Percentiles rank a stretch among this genome's conserved stretches.
phyloP scores from a whole-genome alignment of 2,113 vertebrate species.

The Catagonus wagneri region DNA sequence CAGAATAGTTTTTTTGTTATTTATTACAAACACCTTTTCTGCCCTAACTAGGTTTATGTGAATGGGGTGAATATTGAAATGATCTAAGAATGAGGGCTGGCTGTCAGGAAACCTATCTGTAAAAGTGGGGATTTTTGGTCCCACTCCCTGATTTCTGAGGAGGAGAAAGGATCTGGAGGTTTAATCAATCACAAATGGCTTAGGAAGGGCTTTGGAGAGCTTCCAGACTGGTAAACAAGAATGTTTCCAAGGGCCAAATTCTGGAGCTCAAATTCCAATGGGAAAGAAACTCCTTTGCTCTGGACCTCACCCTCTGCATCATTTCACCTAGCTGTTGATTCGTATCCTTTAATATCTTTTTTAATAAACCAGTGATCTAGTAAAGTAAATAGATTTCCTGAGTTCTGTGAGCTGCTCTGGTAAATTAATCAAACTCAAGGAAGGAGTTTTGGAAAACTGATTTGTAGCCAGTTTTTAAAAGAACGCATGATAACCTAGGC shows the following conservation, averaged over 20 bases:
- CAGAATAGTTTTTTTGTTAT: neutral
- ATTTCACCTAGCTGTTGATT: neutral
- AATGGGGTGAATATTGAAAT: neutral
- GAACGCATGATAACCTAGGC: neutral
- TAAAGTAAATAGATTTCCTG: neutral
- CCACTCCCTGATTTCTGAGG: neutral
- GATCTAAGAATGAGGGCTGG: neutral
- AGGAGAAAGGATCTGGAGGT: neutral
- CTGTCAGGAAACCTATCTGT: neutral
- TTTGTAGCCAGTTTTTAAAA: neutral
- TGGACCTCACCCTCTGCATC: neutral
- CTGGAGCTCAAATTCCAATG: neutral
- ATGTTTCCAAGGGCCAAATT: neutral
- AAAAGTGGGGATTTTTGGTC: neutral
- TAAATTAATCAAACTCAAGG: neutral
- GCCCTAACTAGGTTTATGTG: neutral
- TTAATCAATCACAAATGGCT: neutral
- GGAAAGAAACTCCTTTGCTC: neutral
- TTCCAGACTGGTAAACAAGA: neutral
- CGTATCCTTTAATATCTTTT: neutral
- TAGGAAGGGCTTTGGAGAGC: neutral
- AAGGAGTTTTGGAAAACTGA: neutral
- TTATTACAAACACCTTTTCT: neutral
- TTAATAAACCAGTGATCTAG: neutral
- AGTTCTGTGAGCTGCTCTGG: neutral